A percentile compares a stretch with the other conserved stretches of the same genome.
Conservation (phyloP, 2,888 invertebrate genomes). For the Gerris lacustris region DNA sequence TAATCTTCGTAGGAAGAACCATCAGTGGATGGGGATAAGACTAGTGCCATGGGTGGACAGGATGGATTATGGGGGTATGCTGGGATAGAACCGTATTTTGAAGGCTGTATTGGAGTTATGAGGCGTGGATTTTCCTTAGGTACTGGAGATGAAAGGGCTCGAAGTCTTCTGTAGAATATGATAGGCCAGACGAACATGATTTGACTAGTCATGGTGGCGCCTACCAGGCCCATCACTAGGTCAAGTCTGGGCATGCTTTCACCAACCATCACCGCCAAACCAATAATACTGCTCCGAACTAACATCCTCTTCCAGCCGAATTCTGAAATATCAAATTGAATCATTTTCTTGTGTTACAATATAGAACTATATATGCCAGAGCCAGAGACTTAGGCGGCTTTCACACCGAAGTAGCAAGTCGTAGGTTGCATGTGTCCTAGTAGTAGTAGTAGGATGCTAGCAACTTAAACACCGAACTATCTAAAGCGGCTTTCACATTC, state of each 20-base stretch:
- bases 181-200: constrained; percentile 75
- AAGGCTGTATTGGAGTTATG: background rate
- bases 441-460: no score
- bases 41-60: constrained; percentile 2
- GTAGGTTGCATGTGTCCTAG: no score
- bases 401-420: no score
- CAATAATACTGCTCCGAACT: constrained; percentile 55
- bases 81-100: constrained; percentile 28
- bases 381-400: no score
- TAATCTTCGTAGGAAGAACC: constrained; percentile 4
- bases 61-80: background rate
- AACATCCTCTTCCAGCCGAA: constrained; percentile 62
- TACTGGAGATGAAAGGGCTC: constrained; percentile 28
- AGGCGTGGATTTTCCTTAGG: background rate
- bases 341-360: no score
- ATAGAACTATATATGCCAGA: no score
- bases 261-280: constrained; percentile 59
- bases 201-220: constrained; percentile 71
- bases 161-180: constrained; percentile 60
- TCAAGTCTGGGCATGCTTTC: constrained; percentile 77
- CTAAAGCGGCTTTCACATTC: no score
- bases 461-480: no score
- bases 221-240: constrained; percentile 71
- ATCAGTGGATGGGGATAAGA: constrained; percentile 7
- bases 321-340: constrained; percentile 49